Evolutionary conservation across 2,888 invertebrate genomes (phyloP).

Genomic region (Exocentrus adspersus): DNA sequence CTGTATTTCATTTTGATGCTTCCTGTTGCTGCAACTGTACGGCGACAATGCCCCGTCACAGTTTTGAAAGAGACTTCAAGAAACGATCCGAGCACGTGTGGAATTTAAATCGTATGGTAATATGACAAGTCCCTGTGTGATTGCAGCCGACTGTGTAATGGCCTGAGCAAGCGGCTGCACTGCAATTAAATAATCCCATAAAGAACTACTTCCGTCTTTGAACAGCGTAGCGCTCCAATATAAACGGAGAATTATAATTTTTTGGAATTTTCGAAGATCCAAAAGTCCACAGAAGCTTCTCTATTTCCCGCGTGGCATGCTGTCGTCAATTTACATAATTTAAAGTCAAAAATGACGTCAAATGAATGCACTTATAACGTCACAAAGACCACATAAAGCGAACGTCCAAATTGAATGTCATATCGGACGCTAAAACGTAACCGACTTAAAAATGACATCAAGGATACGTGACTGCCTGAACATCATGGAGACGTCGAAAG

Average conservation of each 20-base stretch:
- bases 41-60: slow-evolving; percentile 35
- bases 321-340: too few relatives aligned
- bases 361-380: too few relatives aligned
- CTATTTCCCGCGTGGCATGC: too few relatives aligned
- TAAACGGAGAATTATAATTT: not conserved
- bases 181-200: not conserved
- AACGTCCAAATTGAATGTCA: too few relatives aligned
- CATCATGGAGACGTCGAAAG: too few relatives aligned
- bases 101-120: slow-evolving; percentile 21
- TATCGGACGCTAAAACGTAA: too few relatives aligned
- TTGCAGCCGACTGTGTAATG: not conserved
- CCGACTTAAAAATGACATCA: too few relatives aligned
- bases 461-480: too few relatives aligned
- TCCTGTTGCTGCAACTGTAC: slow-evolving; percentile 33
- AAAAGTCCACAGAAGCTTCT: too few relatives aligned
- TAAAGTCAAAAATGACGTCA: too few relatives aligned
- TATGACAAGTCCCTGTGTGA: not conserved
- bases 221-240: not conserved
- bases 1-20: slow-evolving; percentile 35
- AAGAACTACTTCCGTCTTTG: not conserved
- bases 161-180: not conserved
- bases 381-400: too few relatives aligned
- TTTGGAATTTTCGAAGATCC: too few relatives aligned
- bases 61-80: slow-evolving; percentile 36
- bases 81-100: slow-evolving; percentile 23